Base-by-base conservation (phyloP, 2,888 invertebrate genomes). In the Watsonalla binaria region DNA sequence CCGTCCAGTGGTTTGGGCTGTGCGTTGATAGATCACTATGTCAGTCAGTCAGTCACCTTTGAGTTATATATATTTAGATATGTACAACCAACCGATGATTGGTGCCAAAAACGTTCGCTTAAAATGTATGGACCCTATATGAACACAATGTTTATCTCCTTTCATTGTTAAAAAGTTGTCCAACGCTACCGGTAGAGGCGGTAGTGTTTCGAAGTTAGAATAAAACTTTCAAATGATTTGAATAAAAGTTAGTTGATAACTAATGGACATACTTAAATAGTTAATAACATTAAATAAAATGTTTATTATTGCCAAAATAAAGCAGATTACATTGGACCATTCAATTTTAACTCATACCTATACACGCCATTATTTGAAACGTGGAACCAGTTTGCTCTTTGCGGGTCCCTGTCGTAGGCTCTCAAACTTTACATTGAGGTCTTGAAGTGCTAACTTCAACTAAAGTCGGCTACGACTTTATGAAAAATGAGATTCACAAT, bases 361-460 rank as follows among this genome's bases (percentile, higher is more conserved):
- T 63, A 70, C 63, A 61, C 66, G 71, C 76, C 74, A 76, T 82
- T 81, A 80, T 80, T 82, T 80, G 77, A 78, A 72, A 69, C 62
- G 65, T 61, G 54, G 53, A 80, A 89, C 89, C 90, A 42, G 42
- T 42, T 84, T 70, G 88, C 88, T 90, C 70, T 60, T 67, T 62
- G 70, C 76, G 81, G 80, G 77, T 74, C 74, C 73, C 69, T 63
- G 57, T n/a, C 73, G 70, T 68, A 9, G 80, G 56, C 37, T 56
- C 71, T 77, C 85, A 90, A 90, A 84, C 61, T 78, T 65, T 63
- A 13, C 46, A 11, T 49, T 35, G 14, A 47, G 33, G 45, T 45
- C 45, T 42, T 15, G 42, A 35, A 24, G 46, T 52, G n/a, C n/a
- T 52, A 45, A 50, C 50, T n/a, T n/a, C n/a, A n/a, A n/a, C n/a